Evolutionary conservation across 2,888 invertebrate species (phyloP).

Genomic region (Cantharis flavilabris): DNA sequence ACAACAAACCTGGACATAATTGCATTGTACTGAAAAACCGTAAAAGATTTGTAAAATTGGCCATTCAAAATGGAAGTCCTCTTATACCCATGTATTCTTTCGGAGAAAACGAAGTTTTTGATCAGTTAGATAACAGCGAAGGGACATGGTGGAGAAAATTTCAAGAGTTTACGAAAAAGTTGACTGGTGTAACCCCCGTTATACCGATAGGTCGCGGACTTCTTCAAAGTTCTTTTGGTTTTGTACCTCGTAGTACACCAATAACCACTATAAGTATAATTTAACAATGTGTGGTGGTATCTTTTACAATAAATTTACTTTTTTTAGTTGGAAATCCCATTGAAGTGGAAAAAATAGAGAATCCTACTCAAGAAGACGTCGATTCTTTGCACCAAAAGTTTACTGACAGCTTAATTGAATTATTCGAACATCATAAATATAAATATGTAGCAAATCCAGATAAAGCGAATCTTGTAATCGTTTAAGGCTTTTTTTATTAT

Average conservation of each 20-base stretch:
- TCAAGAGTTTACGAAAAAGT: constrained; percentile 70
- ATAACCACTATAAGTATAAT: constrained; percentile 83
- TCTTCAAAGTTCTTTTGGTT: constrained; percentile 88
- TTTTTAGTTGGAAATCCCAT: constrained; percentile 83
- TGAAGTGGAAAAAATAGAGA: constrained; percentile 69
- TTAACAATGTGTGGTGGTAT: not conserved
- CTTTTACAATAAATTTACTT: constrained; percentile 4
- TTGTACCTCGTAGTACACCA: constrained; percentile 79
- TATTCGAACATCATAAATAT: constrained; percentile 83
- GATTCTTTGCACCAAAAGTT: constrained; percentile 78
- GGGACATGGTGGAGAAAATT: constrained; percentile 68
- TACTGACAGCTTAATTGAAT: constrained; percentile 64
- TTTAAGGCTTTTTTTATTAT: not conserved
- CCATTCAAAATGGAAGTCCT: constrained; percentile 64
- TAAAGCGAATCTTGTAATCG: constrained; percentile 40
- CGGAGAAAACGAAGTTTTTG: constrained; percentile 86
- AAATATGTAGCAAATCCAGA: constrained; percentile 71
- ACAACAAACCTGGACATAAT: constrained; percentile 78
- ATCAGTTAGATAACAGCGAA: constrained; percentile 73
- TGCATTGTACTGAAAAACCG: constrained; percentile 74
- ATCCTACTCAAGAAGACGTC: constrained; percentile 77
- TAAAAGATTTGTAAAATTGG: constrained; percentile 61
- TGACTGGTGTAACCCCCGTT: constrained; percentile 76
- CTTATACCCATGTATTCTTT: constrained; percentile 90
- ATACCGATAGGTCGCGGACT: constrained; percentile 82